These are phyloP conservation scores for Epinephelus cyanopodus DNA, from an alignment of 2,113 vertebrate species.

Conservation along the genomic window DNA sequence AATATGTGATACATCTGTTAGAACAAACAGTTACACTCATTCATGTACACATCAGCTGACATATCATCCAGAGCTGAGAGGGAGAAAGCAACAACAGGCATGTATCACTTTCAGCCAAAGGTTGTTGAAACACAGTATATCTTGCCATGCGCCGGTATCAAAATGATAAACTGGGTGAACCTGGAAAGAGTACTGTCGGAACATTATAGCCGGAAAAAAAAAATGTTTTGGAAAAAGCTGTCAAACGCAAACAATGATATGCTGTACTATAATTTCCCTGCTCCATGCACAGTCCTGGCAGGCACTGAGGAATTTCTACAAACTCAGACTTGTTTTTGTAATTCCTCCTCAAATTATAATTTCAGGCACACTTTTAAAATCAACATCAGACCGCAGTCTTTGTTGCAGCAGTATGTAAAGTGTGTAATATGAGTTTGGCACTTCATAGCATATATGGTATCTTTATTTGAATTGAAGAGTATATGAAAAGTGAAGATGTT, in stretches of 20 bases:
- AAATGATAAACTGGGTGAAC: slow-evolving; percentile 69
- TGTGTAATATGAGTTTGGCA: slow-evolving; percentile 3
- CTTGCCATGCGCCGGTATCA: slow-evolving; percentile 45
- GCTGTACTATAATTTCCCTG: slow-evolving; percentile 77
- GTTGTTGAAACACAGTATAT: slow-evolving; percentile 55
- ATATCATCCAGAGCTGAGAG: slow-evolving; percentile 16
- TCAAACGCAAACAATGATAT: slow-evolving; percentile 81
- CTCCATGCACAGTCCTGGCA: slow-evolving; percentile 72
- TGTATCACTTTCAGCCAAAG: slow-evolving; percentile 55
- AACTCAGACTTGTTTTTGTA: slow-evolving; percentile 85
- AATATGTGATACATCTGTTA: slow-evolving; percentile 42
- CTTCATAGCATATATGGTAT: background rate
- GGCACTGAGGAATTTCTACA: slow-evolving; percentile 81
- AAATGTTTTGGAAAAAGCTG: slow-evolving; percentile 70
- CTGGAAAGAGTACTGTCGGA: slow-evolving; percentile 55
- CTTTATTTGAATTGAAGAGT: background rate
- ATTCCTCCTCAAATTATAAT: slow-evolving; percentile 80
- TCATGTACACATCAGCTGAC: slow-evolving; percentile 35
- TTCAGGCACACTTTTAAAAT: slow-evolving; percentile 71
- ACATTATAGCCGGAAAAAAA: slow-evolving; percentile 25
- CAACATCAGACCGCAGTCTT: slow-evolving; percentile 66
- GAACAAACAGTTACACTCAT: slow-evolving; percentile 31
- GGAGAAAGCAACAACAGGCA: slow-evolving; percentile 62
- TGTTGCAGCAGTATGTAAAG: slow-evolving; percentile 46
- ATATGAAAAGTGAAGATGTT: background rate